Evolutionary conservation across 1,140 invertebrate genomes (phyloP).

Genomic region (Eumaeus atala): DNA sequence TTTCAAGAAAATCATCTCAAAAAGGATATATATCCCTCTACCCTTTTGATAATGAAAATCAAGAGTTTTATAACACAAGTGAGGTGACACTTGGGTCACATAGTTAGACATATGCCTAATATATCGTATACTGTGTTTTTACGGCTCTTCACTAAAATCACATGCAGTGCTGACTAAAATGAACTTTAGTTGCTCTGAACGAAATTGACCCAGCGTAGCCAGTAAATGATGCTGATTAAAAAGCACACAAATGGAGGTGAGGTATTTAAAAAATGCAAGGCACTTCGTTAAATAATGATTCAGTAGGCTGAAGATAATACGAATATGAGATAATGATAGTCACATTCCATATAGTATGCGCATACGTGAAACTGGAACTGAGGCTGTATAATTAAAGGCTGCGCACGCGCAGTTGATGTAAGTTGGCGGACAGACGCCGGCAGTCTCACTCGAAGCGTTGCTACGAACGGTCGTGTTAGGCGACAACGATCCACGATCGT

Average conservation of each 20-base stretch:
- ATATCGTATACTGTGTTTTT: no score
- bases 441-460: constrained; percentile 60
- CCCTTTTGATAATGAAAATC: no score
- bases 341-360: constrained; percentile 38
- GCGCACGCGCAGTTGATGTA: constrained; percentile 46
- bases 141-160: no score
- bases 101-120: no score
- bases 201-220: background rate
- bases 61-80: no score
- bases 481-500: constrained; percentile 29
- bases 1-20: no score
- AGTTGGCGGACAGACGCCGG: constrained; percentile 33
- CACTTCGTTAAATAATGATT: constrained; percentile 12
- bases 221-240: no score
- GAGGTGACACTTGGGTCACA: no score
- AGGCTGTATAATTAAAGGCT: constrained; percentile 48
- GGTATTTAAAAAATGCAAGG: constrained; percentile 8
- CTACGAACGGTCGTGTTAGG: constrained; percentile 37
- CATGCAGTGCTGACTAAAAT: no score
- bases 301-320: constrained; percentile 14
- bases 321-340: constrained; percentile 35
- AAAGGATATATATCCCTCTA: no score
- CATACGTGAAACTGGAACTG: constrained; percentile 44
- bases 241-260: background rate
- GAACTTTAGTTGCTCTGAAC: background rate